Base-by-base conservation (phyloP, 2,888 invertebrate species). In the Mesoligia furuncula region DNA sequence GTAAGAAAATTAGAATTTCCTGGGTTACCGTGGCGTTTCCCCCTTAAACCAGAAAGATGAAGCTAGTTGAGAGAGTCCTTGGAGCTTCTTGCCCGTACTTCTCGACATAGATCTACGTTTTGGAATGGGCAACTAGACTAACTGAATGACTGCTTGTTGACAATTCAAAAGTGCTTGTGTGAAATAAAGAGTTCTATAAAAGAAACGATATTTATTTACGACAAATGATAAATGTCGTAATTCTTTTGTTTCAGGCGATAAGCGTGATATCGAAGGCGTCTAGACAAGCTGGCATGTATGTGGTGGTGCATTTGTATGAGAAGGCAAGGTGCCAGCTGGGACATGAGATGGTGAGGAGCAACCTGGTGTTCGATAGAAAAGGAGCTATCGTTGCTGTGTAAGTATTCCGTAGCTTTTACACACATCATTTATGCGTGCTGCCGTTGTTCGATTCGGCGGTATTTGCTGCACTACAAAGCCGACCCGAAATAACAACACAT, bases 331-430 rank as follows among this genome's bases (percentile, higher is more conserved):
- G 95, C 59, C 89, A 92, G 42, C 81, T 89, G 27, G 90, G 85
- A 5, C 79, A 81, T 2, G 93, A 92, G 62, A n/a, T 88, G 1
- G 76, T 94, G 11, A 91, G 92, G 77, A 95, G 90, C 73, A 95
- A 92, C 70, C 71, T 96, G 45, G 95, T 95, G 4, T 95, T 95
- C 79, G 93, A 95, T 77, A 92, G 95, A 73, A 77, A 91, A 5
- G 96, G 96, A 24, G 79, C 88, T 57, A 79, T 95, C 7, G 79
- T 94, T 66, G 88, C 95, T 83, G 90, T 91, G 96, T 96, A 89
- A 95, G 96, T 94, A 84, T 77, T 36, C n/a, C 11, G 11, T 7
- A 69, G 17, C 1, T n/a, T 15, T 31, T 31, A 31, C 20, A 48
- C 2, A 67, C 20, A n/a, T n/a, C 0, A 17, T 17, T 11, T 13